Evolutionary conservation across 1,140 invertebrate species (phyloP), one percentile per base, ranked within the genome.

Genomic region (Dinoponera quadriceps): DNA sequence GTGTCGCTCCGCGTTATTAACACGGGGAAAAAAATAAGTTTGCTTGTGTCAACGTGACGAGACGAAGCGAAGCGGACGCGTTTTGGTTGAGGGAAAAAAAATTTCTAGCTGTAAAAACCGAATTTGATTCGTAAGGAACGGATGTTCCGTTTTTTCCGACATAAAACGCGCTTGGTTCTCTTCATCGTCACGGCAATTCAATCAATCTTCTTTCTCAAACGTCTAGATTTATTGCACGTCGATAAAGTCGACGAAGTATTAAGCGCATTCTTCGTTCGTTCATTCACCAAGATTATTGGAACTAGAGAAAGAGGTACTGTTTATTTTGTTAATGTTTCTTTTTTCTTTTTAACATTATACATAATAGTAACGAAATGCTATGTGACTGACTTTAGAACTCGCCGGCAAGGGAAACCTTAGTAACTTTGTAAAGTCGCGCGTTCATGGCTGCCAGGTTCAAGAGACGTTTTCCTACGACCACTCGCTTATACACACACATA

Each of bases 281-380:
- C 69, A 69, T 88, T 90, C 74, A 59, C 48, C 49, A 20, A 71
- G 66, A 44, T 44, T 9, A 11, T 68, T 27, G 29, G 22, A 48
- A 81, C 7, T 38, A 85, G 38, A 82, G 48, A 82, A 63, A 85
- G 48, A 84, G 55, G 65, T 86, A 84, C 80, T 88, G 57, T 86
- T 48, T 89, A 87, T 88, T 89, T 89, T 88, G 86, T 89, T 89
- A 86, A 86, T 85, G 85, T 85, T 83, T 77, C 85, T 88, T 85
- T 90, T 44, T 85, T 82, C 86, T 85, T 90, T n/a, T 86, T 82
- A 88, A 84, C 73, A 77, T 68, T 63, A 72, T 69, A 75, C 49
- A 72, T 80, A 83, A 82, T 85, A 86, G 82, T 71, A 57, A 82
- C 74, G 77, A 86, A 83, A 83, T 74, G 82, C 85, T 88, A 86